phyloP scores from a whole-genome alignment of 2,113 vertebrate genomes.

The Gobius niger region DNA sequence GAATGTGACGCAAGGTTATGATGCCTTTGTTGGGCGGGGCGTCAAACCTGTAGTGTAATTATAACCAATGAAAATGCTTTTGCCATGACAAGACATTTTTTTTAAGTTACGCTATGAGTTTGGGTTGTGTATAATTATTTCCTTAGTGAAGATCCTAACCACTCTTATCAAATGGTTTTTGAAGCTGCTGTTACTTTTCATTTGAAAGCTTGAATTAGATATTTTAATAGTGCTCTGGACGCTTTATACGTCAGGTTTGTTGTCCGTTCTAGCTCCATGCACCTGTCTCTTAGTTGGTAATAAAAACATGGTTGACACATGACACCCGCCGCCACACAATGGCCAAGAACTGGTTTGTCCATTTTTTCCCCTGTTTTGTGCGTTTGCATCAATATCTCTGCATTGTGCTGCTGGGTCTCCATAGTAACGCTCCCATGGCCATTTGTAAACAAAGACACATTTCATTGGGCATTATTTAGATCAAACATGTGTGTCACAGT shows the following conservation, averaged over 20 bases:
- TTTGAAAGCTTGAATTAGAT: too few relatives aligned
- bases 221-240: too few relatives aligned
- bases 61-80: conserved; percentile 9
- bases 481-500: too few relatives aligned
- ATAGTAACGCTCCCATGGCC: neutral
- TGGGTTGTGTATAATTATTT: too few relatives aligned
- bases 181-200: too few relatives aligned
- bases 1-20: neutral
- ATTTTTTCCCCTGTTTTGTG: fast-evolving
- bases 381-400: neutral
- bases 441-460: neutral
- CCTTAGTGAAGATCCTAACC: too few relatives aligned
- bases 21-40: neutral
- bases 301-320: neutral
- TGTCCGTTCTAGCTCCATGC: neutral
- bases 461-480: too few relatives aligned
- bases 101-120: too few relatives aligned
- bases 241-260: too few relatives aligned
- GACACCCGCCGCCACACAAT: neutral
- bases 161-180: too few relatives aligned
- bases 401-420: conserved; percentile 22
- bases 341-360: conserved; percentile 38
- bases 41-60: neutral
- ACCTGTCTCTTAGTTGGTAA: neutral
- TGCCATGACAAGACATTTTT: neutral